Percentiles rank a stretch among this genome's conserved stretches.
phyloP scores from a whole-genome alignment of 2,797 vertebrate species.

The Echiichthys vipera region DNA sequence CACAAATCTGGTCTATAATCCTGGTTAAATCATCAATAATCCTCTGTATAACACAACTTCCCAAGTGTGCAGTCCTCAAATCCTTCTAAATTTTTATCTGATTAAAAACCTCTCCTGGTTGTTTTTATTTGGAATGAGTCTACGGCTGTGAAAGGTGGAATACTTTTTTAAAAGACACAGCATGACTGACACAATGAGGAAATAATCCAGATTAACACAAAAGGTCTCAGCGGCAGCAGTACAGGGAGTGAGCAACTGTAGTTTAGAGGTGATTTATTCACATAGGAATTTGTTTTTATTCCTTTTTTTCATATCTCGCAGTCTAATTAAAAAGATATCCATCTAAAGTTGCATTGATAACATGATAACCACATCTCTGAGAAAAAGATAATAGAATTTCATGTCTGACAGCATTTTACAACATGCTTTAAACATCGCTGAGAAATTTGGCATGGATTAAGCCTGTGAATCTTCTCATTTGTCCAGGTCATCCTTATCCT shows the following conservation, averaged over 20 bases:
- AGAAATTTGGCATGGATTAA: too few relatives aligned
- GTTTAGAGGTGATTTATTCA: not conserved
- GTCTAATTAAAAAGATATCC: not conserved
- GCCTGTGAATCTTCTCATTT: too few relatives aligned
- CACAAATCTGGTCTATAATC: constrained; percentile 63
- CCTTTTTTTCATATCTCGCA: too few relatives aligned
- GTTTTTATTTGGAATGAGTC: constrained; percentile 18
- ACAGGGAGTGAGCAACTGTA: not conserved
- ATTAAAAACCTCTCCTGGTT: constrained; percentile 47
- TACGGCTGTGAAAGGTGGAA: not conserved
- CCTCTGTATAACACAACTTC: constrained; percentile 48
- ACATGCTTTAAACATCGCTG: too few relatives aligned
- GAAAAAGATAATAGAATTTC: too few relatives aligned
- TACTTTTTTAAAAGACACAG: constrained; percentile 4
- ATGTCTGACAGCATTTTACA: not conserved
- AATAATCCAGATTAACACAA: constrained; percentile 27
- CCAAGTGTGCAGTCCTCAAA: constrained; percentile 38
- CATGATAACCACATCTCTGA: too few relatives aligned
- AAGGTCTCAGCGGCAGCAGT: not conserved
- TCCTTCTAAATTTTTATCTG: constrained; percentile 35
- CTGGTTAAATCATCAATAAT: constrained; percentile 58
- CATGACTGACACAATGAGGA: constrained; percentile 11
- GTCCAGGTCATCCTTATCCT: too few relatives aligned
- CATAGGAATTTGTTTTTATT: not conserved
- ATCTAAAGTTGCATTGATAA: too few relatives aligned